These are phyloP conservation scores for Phycodurus eques DNA, from an alignment of 2,113 vertebrate genomes.

Conservation along the genomic window DNA sequence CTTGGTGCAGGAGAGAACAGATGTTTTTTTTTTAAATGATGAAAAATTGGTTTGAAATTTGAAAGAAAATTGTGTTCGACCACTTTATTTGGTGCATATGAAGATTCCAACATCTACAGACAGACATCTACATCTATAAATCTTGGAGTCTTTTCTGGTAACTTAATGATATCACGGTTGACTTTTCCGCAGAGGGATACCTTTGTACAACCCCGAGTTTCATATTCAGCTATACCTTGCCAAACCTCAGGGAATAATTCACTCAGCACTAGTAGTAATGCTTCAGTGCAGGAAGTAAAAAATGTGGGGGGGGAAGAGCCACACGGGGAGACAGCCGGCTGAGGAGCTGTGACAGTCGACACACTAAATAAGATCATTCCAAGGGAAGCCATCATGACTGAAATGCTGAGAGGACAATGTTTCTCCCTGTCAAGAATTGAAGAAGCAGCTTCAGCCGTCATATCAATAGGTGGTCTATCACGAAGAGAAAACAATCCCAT, in stretches of 20 bases:
- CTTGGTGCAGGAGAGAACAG: no score
- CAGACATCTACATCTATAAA: neutral
- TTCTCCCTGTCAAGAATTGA: constrained; percentile 2
- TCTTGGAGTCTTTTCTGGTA: neutral
- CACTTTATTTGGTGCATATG: no score
- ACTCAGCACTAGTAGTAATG: constrained; percentile 9
- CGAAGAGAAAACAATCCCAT: constrained; percentile 47
- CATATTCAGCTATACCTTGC: constrained; percentile 18
- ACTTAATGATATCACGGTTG: constrained; percentile 2
- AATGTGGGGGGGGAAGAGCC: constrained; percentile 4
- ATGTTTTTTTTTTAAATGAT: no score
- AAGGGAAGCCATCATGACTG: constrained; percentile 16
- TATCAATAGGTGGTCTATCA: constrained; percentile 48
- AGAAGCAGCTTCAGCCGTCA: constrained; percentile 16
- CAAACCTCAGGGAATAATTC: constrained; percentile 24
- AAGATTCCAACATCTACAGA: neutral
- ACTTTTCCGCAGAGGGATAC: constrained; percentile 9
- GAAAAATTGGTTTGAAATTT: no score
- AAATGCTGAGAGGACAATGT: constrained; percentile 6
- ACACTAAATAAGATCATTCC: constrained; percentile 11
- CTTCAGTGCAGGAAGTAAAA: constrained; percentile 10
- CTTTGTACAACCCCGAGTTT: constrained; percentile 6
- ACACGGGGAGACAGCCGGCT: constrained; percentile 29
- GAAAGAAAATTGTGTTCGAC: no score
- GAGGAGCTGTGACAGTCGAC: constrained; percentile 23